Percentiles rank a stretch among this genome's conserved stretches.
These are phyloP conservation scores for Drepana arcuata DNA, from an alignment of 1,140 invertebrate genomes.

Conservation along the genomic window DNA sequence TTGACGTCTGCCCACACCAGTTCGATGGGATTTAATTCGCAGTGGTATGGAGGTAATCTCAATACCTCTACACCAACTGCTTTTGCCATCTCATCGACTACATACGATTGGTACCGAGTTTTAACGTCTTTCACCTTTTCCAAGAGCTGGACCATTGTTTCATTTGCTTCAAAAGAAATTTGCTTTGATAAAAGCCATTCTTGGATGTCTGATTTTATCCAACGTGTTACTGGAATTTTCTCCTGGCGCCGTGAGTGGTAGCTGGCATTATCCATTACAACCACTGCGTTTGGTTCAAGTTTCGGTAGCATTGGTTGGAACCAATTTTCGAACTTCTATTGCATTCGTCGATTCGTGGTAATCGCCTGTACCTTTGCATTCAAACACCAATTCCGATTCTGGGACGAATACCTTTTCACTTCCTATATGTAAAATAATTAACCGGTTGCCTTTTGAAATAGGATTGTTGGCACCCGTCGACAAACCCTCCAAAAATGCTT, in stretches of 20 bases:
- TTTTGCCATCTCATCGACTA: conserved; percentile 10
- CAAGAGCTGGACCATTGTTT: conserved; percentile 3
- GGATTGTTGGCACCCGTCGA: conserved; percentile 26
- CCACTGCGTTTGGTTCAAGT: conserved; percentile 1
- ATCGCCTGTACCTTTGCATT: conserved; percentile 6
- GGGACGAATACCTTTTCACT: conserved; percentile 11
- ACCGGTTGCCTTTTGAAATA: conserved; percentile 18
- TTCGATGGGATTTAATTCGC: conserved; percentile 49
- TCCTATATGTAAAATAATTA: conserved; percentile 23
- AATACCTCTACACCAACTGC: conserved; percentile 16
- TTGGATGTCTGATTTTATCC: conserved; percentile 3
- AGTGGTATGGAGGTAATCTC: conserved; percentile 42
- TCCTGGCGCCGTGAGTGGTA: conserved; percentile 7
- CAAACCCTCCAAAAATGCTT: conserved; percentile 23
- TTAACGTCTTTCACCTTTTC: conserved; percentile 2
- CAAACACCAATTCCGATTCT: conserved; percentile 5
- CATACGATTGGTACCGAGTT: conserved; percentile 8
- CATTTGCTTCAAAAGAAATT: not conserved
- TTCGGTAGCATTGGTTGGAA: conserved; percentile 3
- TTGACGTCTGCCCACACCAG: conserved; percentile 39
- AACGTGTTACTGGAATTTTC: not conserved
- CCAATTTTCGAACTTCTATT: conserved; percentile 2
- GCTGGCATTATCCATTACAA: conserved; percentile 12
- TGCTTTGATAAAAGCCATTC: conserved; percentile 7
- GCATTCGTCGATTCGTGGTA: conserved; percentile 3